Evolutionary conservation across 2,888 invertebrate species (phyloP).

Genomic region (Eupithecia pulchellata): DNA sequence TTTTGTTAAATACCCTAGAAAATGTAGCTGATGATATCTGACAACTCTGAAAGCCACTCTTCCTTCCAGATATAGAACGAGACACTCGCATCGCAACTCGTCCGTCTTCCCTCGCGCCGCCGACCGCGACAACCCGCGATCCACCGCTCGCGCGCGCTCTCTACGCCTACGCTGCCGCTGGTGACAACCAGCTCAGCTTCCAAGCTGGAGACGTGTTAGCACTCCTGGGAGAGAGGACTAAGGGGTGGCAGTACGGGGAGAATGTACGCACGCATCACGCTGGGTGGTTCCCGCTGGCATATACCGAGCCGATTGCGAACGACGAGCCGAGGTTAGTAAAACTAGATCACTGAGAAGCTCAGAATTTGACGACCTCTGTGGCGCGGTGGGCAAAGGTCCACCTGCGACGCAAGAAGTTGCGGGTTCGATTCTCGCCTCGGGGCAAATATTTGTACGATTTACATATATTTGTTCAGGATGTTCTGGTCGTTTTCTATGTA

Average conservation of each 20-base stretch:
- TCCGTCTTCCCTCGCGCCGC: constrained; percentile 88
- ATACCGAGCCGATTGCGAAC: constrained; percentile 92
- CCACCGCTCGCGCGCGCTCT: constrained; percentile 93
- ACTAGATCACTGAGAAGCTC: no score
- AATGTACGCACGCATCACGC: constrained; percentile 95
- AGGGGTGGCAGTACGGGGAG: constrained; percentile 99
- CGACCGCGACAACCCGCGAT: constrained; percentile 85
- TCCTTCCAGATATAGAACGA: constrained; percentile 52
- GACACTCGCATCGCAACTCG: constrained; percentile 79
- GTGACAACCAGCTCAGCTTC: constrained; percentile 96
- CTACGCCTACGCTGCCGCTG: constrained; percentile 94
- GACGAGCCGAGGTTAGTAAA: constrained; percentile 72
- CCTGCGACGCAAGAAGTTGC: no score
- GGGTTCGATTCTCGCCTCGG: no score
- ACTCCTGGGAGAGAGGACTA: constrained; percentile 94
- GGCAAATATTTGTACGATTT: no score
- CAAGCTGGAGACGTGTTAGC: constrained; percentile 95
- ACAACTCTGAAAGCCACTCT: not conserved
- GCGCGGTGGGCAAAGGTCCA: no score
- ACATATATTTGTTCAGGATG: no score
- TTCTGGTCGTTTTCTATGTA: no score
- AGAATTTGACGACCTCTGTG: no score
- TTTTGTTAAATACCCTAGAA: no score
- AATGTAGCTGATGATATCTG: no score
- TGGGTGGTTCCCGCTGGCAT: constrained; percentile 98